A percentile compares a stretch with the other conserved stretches of the same genome.
These are phyloP conservation scores for Lucinisca nassula DNA, from an alignment of 2,888 invertebrate genomes.

Conservation along the genomic window DNA sequence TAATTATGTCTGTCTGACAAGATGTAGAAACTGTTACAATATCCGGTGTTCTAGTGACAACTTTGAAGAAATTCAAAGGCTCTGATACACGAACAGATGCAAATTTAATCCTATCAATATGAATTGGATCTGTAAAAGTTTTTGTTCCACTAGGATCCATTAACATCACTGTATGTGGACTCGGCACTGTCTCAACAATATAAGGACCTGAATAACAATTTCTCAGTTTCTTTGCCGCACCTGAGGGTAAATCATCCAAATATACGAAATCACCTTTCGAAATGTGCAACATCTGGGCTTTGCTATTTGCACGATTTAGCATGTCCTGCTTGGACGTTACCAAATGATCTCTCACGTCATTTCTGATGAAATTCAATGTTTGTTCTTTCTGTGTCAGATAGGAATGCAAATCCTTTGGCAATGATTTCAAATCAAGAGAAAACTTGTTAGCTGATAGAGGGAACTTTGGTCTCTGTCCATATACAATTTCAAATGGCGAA, in stretches of 20 bases:
- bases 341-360: constrained; percentile 24
- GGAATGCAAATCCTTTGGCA: constrained; percentile 30
- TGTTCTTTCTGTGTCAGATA: constrained; percentile 33
- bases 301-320: constrained; percentile 37
- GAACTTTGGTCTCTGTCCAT: constrained; percentile 51
- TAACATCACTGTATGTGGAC: constrained; percentile 35
- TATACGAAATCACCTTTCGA: constrained; percentile 45
- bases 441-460: constrained; percentile 30
- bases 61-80: constrained; percentile 29
- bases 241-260: constrained; percentile 10
- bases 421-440: constrained; percentile 25
- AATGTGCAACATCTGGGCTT: constrained; percentile 2
- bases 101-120: constrained; percentile 41
- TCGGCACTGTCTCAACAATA: constrained; percentile 35
- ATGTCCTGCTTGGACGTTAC: constrained; percentile 21
- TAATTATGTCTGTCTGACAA: constrained; percentile 16
- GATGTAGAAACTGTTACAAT: background rate
- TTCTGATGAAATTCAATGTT: background rate
- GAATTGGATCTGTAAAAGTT: constrained; percentile 28
- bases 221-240: constrained; percentile 32
- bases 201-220: constrained; percentile 36
- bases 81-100: constrained; percentile 32
- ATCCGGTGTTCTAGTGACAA: constrained; percentile 1
- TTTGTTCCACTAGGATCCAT: constrained; percentile 21
- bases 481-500: constrained; percentile 56